Conservation (phyloP, 2,113 vertebrate species). For the Centropus bengalensis region DNA sequence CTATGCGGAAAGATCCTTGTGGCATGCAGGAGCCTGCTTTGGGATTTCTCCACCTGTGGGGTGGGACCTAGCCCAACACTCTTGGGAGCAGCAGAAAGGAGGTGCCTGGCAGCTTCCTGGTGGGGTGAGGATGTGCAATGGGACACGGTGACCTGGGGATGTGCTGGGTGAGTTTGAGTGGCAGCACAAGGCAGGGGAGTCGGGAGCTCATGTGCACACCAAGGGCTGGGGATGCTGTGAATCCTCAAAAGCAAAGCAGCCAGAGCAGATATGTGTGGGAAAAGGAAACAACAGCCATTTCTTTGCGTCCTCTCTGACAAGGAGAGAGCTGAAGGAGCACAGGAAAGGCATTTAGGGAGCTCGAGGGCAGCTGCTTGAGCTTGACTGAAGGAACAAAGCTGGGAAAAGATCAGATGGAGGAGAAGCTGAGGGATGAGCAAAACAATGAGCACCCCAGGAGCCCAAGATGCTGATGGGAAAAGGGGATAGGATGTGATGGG, state of each 20-base stretch:
- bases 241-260: not conserved
- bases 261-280: not conserved
- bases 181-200: not conserved
- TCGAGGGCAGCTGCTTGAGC: no score
- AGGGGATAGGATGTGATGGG: not conserved
- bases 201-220: not conserved
- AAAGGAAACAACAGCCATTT: not conserved
- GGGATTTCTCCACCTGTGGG: not conserved
- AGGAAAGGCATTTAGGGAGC: no score
- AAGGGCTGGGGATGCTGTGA: not conserved
- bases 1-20: not conserved
- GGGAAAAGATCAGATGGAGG: no score
- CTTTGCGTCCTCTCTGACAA: not conserved
- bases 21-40: accelerated
- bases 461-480: accelerated
- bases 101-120: not conserved
- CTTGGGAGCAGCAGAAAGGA: not conserved
- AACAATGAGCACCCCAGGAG: no score
- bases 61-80: not conserved
- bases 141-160: not conserved
- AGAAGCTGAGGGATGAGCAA: no score
- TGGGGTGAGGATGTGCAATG: not conserved
- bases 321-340: no score
- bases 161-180: not conserved
- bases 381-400: no score